A percentile compares a stretch with the other conserved stretches of the same genome.
phyloP scores from a whole-genome alignment of 2,113 vertebrate species.

The Carlito syrichta region DNA sequence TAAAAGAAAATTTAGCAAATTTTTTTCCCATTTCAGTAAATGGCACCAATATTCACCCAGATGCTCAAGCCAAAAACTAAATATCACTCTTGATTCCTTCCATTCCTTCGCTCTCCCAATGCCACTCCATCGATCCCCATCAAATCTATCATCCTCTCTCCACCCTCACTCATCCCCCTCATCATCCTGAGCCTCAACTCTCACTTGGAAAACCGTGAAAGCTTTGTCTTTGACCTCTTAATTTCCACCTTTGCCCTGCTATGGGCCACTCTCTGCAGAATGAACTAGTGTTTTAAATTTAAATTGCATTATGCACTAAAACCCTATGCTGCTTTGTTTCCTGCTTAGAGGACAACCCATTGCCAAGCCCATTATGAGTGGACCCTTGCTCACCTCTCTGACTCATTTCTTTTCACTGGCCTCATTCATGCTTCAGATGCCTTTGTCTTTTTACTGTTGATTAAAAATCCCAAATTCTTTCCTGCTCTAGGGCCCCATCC shows the following conservation, averaged over 20 bases:
- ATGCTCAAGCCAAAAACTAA: not conserved
- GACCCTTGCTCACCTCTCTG: not conserved
- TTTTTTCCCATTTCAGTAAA: not conserved
- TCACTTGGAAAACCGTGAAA: not conserved
- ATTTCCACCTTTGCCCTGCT: not conserved
- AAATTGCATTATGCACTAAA: not conserved
- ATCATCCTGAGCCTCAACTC: not conserved
- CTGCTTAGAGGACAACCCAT: not conserved
- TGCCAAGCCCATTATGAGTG: not conserved
- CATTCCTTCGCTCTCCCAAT: not conserved
- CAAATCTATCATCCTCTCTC: no score
- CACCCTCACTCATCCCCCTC: not conserved
- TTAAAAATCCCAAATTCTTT: not conserved
- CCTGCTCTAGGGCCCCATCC: not conserved
- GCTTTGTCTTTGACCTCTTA: not conserved
- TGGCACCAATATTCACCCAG: no score
- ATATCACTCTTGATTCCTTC: not conserved
- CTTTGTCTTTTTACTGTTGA: not conserved
- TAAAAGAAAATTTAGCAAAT: not conserved
- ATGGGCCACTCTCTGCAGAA: not conserved
- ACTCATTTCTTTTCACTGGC: not conserved
- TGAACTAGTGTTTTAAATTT: not conserved
- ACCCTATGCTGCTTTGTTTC: not conserved
- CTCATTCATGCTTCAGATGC: not conserved
- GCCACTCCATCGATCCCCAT: accelerated